Conservation (phyloP, 2,113 vertebrate species). For the Percopsis transmontana region DNA sequence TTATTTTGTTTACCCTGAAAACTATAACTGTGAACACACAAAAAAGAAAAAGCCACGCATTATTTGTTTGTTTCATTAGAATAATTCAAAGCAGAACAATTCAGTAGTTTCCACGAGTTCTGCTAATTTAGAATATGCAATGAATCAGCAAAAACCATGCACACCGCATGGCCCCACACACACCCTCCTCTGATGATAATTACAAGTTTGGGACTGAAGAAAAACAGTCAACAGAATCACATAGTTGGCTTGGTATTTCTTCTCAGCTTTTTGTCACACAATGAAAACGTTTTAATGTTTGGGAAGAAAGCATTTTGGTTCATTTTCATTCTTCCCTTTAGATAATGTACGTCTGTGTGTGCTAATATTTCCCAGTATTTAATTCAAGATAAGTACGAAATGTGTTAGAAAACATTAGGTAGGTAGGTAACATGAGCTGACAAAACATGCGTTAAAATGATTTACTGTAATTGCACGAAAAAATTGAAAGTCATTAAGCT, state of each 20-base stretch:
- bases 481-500: no score
- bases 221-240: slow-evolving; percentile 55
- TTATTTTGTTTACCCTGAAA: background rate
- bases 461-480: no score
- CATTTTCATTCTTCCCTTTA: no score
- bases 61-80: slow-evolving; percentile 3
- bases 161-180: slow-evolving; percentile 8
- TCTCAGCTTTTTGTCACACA: background rate
- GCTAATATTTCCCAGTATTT: no score
- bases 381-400: no score
- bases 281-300: background rate
- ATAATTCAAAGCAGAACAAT: slow-evolving; percentile 14
- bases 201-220: slow-evolving; percentile 28
- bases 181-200: slow-evolving; percentile 62
- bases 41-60: background rate
- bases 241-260: slow-evolving; percentile 7
- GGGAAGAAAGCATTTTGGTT: background rate
- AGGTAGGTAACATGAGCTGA: no score
- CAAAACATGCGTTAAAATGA: no score
- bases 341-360: no score
- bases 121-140: background rate
- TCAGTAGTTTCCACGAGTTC: slow-evolving; percentile 9
- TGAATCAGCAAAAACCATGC: slow-evolving; percentile 18
- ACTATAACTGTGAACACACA: background rate
- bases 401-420: no score